Percentiles rank a stretch among this genome's conserved stretches.
Conservation (phyloP, 2,797 vertebrate species). For the Argentina silus region DNA sequence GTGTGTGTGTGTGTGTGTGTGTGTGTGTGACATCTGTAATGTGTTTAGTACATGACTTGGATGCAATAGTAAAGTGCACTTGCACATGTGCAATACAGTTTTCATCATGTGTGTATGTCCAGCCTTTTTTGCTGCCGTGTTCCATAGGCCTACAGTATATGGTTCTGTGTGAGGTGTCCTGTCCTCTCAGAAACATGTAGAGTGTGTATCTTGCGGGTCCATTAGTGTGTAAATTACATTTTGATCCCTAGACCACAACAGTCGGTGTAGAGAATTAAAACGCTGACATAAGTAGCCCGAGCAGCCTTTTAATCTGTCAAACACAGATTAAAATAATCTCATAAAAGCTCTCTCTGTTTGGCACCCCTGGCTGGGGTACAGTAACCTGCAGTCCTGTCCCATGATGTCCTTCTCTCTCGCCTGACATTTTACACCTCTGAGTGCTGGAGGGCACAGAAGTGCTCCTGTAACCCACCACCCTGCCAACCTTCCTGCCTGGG, state of each 20-base stretch:
- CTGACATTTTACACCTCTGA: background rate
- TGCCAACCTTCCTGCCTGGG: background rate
- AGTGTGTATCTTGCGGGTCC: background rate
- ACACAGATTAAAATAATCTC: constrained; percentile 11
- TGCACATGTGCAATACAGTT: too few species aligned
- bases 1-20: background rate
- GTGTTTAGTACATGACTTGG: background rate
- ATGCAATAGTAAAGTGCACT: too few species aligned
- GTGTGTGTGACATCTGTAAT: background rate
- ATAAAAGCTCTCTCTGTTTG: background rate
- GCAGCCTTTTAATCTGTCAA: background rate
- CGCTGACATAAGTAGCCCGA: background rate
- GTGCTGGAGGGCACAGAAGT: background rate
- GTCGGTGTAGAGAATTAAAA: background rate
- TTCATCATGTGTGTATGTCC: too few species aligned
- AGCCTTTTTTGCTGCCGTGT: too few species aligned
- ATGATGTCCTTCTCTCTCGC: background rate
- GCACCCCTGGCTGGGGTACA: background rate
- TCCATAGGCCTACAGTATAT: background rate
- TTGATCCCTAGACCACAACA: background rate
- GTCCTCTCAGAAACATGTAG: background rate
- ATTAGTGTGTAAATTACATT: background rate
- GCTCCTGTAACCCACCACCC: background rate
- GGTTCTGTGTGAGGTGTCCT: too few species aligned
- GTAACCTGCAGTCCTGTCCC: background rate